Evolutionary conservation across 2,797 vertebrate genomes (phyloP).

Genomic region (Hipposideros larvatus): DNA sequence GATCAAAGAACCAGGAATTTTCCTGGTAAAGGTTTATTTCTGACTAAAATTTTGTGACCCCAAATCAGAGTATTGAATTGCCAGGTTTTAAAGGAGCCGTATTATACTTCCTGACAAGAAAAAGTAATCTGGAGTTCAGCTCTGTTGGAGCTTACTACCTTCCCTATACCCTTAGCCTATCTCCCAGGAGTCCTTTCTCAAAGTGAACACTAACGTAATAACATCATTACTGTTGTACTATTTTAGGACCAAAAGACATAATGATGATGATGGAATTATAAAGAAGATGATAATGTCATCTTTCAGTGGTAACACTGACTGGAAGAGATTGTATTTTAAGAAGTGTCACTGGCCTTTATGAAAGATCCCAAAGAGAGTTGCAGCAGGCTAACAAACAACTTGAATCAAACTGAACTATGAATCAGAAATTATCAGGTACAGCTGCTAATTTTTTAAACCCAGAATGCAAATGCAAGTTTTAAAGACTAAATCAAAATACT

Average conservation of each 20-base stretch:
- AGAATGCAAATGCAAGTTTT: background rate
- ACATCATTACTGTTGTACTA: background rate
- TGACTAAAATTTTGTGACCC: background rate
- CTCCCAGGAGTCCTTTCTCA: background rate
- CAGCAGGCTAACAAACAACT: background rate
- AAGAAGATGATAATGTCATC: background rate
- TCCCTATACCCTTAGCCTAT: background rate
- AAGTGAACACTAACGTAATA: background rate
- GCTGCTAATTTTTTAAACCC: background rate
- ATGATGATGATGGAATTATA: background rate
- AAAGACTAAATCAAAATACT: background rate
- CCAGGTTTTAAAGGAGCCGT: background rate
- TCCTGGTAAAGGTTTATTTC: background rate
- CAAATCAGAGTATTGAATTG: background rate
- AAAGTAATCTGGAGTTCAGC: background rate
- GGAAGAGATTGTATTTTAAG: background rate
- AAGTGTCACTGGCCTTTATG: background rate
- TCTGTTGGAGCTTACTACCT: background rate
- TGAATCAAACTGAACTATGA: background rate
- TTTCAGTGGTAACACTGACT: background rate
- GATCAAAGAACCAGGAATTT: background rate
- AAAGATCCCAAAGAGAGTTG: background rate
- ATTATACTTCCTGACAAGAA: background rate
- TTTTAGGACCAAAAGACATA: background rate
- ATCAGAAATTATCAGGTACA: background rate